phyloP scores from a whole-genome alignment of 2,113 vertebrate species.

The Acanthisitta chloris region DNA sequence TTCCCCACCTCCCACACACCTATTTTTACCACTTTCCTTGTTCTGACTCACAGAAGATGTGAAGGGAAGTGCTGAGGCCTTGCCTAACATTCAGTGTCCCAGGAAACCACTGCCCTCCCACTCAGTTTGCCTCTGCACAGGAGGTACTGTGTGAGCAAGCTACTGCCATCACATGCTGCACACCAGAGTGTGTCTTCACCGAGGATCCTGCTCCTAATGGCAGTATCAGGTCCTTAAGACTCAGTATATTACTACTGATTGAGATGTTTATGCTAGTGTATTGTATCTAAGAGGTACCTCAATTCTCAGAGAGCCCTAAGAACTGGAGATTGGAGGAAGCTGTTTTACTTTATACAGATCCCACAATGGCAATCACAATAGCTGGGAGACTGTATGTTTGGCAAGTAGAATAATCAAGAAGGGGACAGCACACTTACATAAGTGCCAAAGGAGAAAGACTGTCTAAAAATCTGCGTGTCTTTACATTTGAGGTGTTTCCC shows the following conservation, averaged over 20 bases:
- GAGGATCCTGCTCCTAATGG: background rate
- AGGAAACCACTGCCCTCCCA: background rate
- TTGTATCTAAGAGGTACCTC: background rate
- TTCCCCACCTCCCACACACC: background rate
- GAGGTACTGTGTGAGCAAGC: background rate
- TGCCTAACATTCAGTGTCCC: background rate
- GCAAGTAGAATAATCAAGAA: background rate
- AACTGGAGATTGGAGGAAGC: background rate
- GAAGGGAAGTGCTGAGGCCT: constrained; percentile 14
- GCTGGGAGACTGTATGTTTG: background rate
- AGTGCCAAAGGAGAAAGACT: background rate
- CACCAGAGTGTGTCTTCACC: background rate
- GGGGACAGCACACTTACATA: background rate
- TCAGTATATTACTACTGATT: background rate
- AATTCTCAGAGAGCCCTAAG: background rate
- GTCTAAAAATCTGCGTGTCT: background rate
- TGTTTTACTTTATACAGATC: background rate
- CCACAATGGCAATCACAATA: background rate
- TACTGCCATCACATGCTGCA: accelerated
- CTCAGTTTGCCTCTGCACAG: background rate
- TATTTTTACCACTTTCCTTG: constrained; percentile 19
- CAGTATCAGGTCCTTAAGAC: background rate
- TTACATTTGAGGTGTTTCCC: background rate
- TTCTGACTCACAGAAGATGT: constrained; percentile 40
- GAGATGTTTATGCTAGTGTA: background rate